Percentiles rank a stretch among this genome's conserved stretches.
Conservation (phyloP, 2,888 invertebrate species). For the Cheilosia vulpina region DNA sequence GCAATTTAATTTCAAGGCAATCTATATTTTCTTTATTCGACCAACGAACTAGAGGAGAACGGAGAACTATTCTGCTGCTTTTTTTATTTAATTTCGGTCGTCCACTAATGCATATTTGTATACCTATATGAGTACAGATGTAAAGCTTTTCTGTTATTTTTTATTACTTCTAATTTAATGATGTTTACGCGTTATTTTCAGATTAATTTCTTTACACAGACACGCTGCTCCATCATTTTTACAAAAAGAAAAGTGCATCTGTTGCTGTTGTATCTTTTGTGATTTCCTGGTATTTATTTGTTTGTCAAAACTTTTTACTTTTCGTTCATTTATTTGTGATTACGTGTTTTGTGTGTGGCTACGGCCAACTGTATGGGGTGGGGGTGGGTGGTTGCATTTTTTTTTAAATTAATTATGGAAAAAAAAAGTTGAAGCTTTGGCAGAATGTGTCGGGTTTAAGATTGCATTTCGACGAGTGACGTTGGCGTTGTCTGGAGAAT, state of each 20-base stretch:
- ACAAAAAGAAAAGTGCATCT: neutral
- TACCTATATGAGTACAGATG: conserved; percentile 30
- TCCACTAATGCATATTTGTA: conserved; percentile 14
- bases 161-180: conserved; percentile 22
- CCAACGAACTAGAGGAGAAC: neutral
- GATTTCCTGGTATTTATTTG: conserved; percentile 47
- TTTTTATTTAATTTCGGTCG: conserved; percentile 19
- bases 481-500: conserved; percentile 1
- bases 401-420: conserved; percentile 46
- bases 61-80: conserved; percentile 1
- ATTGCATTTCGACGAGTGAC: conserved; percentile 10
- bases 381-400: neutral
- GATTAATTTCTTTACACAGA: conserved; percentile 48
- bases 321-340: neutral
- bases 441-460: conserved; percentile 18
- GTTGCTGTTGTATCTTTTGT: conserved; percentile 28
- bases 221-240: neutral
- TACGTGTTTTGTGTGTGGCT: neutral
- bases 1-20: conserved; percentile 62
- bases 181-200: conserved; percentile 40
- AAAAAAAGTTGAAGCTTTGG: conserved; percentile 9
- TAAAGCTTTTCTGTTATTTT: conserved; percentile 4
- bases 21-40: conserved; percentile 44
- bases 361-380: too few species aligned
- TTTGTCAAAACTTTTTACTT: conserved; percentile 31